Base-by-base conservation (phyloP, 2,797 vertebrate species). In the Scolopax rusticola region DNA sequence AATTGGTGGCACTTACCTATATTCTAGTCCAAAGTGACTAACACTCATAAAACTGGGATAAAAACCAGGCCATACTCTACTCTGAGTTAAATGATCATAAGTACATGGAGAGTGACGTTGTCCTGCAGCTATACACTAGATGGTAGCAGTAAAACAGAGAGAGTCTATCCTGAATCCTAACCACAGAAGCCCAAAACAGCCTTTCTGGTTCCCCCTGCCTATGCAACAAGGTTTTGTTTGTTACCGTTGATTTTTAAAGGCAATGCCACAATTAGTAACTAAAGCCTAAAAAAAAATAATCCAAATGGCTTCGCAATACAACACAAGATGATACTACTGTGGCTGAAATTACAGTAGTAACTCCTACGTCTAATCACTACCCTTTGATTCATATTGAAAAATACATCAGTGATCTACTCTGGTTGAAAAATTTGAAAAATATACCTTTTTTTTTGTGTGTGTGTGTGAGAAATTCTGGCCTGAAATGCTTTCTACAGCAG, bases 1-100 rank as follows among this genome's bases (percentile, higher is more conserved):
- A 63, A 41, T 41, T 0, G 0, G 17, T 38, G 40, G 8, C 40
- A 48, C 17, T 80, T 12, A 28, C 17, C 14, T 74, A 38, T 27
- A 5, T 40, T 63, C 47, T 48, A 41, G 47, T 51, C 40, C 51
- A 64, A 64, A 87, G 36, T 10, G 18, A 30, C 15, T 65, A 8
- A 57, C 15, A 10, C 27, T 61, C 0, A 0, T 17, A 73, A 91
- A 84, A 56, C 6, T 30, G 24, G n/a, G 59, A 90, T 79, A 68
- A 82, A 89, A 96, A 77, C 3, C 63, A 79, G 17, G 63, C 19
- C 47, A 4, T 15, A 15, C 36, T 51, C 5, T 23, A 8, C 21
- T 81, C 54, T 36, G 33, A 65, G 24, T 43, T 51, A 59, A 24
- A 9, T 65, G 16, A 4, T 40, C 19, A 5, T 13, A 24, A 89